phyloP scores from a whole-genome alignment of 2,888 invertebrate genomes.

The Cheilosia variabilis region DNA sequence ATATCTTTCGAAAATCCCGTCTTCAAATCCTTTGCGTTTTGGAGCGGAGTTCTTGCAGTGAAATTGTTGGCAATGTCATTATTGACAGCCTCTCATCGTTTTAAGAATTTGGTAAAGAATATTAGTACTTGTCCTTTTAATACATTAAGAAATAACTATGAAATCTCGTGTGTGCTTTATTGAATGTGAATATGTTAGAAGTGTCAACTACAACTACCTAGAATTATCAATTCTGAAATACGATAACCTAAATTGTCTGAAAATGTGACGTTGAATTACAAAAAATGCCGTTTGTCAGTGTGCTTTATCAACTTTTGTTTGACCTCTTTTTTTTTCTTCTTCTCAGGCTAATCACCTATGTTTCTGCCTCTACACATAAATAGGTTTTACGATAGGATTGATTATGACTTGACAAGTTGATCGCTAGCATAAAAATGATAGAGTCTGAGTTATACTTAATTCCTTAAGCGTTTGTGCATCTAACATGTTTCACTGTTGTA shows the following conservation, averaged over 20 bases:
- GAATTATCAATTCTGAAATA: too few relatives aligned
- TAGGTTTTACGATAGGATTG: background rate
- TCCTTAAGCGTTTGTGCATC: too few relatives aligned
- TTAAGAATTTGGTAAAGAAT: slow-evolving; percentile 82
- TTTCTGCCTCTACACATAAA: background rate
- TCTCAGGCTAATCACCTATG: background rate
- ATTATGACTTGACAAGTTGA: background rate
- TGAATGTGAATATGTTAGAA: background rate
- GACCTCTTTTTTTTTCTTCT: background rate
- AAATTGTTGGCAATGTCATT: slow-evolving; percentile 84
- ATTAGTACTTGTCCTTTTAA: background rate
- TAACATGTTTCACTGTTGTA: background rate
- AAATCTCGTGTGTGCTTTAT: background rate
- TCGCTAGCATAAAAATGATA: background rate
- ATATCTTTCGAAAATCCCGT: slow-evolving; percentile 80
- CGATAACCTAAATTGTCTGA: too few relatives aligned
- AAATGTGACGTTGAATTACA: too few relatives aligned
- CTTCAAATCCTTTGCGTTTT: slow-evolving; percentile 83
- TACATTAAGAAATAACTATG: too few relatives aligned
- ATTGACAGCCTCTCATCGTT: slow-evolving; percentile 83
- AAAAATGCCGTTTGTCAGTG: too few relatives aligned
- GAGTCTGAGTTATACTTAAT: background rate
- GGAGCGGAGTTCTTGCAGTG: slow-evolving; percentile 82
- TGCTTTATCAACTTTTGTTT: background rate
- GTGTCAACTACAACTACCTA: too few relatives aligned